Conservation (phyloP, 2,113 vertebrate species). For the Odontophorus gujanensis region DNA sequence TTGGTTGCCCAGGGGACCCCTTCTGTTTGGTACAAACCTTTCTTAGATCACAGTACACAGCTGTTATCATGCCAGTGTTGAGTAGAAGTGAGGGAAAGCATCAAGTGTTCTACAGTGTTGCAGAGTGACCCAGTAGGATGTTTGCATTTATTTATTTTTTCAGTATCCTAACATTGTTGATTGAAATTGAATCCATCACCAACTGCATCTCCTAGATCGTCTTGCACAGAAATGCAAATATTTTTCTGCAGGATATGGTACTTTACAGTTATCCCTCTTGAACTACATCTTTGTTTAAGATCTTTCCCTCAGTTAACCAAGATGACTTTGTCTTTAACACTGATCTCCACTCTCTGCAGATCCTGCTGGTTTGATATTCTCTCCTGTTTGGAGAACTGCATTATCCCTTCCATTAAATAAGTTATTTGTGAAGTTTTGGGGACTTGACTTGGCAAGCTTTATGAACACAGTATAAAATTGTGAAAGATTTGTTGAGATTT, state of each 20-base stretch:
- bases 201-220: not conserved
- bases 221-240: not conserved
- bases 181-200: not conserved
- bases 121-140: not conserved
- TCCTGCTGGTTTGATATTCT: not conserved
- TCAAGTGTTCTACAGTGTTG: not conserved
- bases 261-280: not conserved
- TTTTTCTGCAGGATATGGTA: not conserved
- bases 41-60: not conserved
- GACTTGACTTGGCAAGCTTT: not conserved
- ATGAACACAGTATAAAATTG: not conserved
- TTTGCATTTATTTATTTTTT: not conserved
- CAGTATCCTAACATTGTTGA: not conserved
- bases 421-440: not conserved
- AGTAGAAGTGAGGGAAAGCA: not conserved
- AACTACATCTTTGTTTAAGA: not conserved
- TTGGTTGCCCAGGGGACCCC: not conserved
- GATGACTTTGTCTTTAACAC: not conserved
- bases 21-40: not conserved
- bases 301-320: not conserved
- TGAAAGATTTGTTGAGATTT: not conserved
- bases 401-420: not conserved
- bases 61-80: not conserved
- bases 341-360: not conserved
- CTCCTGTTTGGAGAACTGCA: not conserved